Percentiles rank a stretch among this genome's conserved stretches.
phyloP scores from a whole-genome alignment of 2,113 vertebrate species.

The Sphyrna mokarran region DNA sequence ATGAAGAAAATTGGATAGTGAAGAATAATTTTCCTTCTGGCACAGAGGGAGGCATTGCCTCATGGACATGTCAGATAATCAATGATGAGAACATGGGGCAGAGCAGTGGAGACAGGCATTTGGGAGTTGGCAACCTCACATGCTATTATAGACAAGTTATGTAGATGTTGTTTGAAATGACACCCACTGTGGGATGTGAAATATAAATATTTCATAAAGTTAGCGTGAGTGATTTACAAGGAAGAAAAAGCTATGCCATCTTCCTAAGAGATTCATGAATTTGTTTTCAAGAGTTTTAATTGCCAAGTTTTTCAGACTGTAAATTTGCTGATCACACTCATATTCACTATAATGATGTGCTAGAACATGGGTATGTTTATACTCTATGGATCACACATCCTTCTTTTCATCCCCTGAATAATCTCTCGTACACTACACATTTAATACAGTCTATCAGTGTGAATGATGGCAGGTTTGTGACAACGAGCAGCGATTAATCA shows the following conservation, averaged over 20 bases:
- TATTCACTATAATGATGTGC: background rate
- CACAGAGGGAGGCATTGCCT: too few species aligned
- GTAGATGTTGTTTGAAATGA: background rate
- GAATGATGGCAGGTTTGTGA: background rate
- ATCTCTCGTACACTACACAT: background rate
- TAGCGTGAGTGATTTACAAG: background rate
- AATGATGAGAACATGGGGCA: background rate
- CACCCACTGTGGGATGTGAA: background rate
- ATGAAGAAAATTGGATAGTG: background rate
- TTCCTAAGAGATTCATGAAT: background rate
- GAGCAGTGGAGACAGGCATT: background rate
- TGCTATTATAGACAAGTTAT: background rate
- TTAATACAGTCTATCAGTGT: background rate
- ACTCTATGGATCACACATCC: background rate
- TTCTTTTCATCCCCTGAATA: background rate
- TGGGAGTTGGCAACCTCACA: background rate
- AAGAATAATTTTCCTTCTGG: background rate
- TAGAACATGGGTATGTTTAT: background rate
- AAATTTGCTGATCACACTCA: background rate
- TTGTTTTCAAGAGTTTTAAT: background rate
- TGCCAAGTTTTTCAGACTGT: background rate
- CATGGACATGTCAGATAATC: background rate
- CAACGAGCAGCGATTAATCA: constrained; percentile 5
- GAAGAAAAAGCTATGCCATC: background rate
- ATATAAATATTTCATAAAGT: background rate